Conservation (phyloP, 1,140 invertebrate species). For the Apis dorsata region DNA sequence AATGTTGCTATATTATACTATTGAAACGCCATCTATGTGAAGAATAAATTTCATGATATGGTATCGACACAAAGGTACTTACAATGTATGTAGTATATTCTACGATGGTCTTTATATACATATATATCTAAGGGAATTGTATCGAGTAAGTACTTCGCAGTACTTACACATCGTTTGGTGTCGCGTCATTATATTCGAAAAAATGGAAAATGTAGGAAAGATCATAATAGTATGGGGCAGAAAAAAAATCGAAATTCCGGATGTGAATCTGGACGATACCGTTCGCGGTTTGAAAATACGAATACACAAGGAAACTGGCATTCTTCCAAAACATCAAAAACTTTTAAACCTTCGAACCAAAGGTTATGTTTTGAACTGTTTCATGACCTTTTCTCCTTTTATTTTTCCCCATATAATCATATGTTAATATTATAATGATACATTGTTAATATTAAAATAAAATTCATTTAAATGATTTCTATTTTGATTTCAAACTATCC, state of each 20-base stretch:
- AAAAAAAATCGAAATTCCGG: constrained; percentile 89
- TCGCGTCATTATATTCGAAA: constrained; percentile 39
- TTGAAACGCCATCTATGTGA: neutral
- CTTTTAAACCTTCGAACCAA: constrained; percentile 94
- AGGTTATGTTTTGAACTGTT: constrained; percentile 82
- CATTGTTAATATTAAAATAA: neutral
- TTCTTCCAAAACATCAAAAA: constrained; percentile 95
- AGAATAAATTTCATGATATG: constrained; percentile 3
- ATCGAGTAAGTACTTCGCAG: constrained; percentile 9
- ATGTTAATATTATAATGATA: neutral
- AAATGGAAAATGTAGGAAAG: constrained; percentile 79
- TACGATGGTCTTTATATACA: neutral
- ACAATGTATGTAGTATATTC: neutral
- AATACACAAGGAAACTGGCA: constrained; percentile 90
- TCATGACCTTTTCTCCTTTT: neutral
- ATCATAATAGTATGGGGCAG: constrained; percentile 95
- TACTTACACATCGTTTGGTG: constrained; percentile 15
- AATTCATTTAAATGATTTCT: constrained; percentile 2
- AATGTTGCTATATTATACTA: too few species aligned
- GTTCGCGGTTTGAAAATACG: constrained; percentile 89
- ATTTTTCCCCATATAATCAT: neutral
- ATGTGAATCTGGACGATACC: constrained; percentile 86
- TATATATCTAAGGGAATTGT: neutral
- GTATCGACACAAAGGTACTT: constrained; percentile 33
- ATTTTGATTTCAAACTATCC: constrained; percentile 14